These are phyloP conservation scores for Pipa parva DNA, from an alignment of 2,113 vertebrate species.

Conservation along the genomic window DNA sequence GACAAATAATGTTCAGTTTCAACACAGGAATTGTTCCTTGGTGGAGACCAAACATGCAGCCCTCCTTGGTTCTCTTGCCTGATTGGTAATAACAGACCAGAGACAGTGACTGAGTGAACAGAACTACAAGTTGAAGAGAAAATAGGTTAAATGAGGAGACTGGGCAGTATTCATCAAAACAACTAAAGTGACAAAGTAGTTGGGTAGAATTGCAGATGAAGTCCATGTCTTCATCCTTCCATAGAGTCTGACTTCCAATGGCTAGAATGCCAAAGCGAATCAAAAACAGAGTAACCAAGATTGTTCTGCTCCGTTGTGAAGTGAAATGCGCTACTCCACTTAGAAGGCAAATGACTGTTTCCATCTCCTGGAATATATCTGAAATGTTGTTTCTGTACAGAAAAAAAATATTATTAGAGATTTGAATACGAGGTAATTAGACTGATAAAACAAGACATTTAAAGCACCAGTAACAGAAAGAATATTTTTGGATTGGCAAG, in stretches of 20 bases:
- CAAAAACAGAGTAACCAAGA: background rate
- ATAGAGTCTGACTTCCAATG: slow-evolving; percentile 15
- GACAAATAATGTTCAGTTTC: background rate
- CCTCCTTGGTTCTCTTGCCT: background rate
- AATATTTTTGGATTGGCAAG: no score
- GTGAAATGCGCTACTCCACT: slow-evolving; percentile 5
- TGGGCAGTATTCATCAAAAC: slow-evolving; percentile 30
- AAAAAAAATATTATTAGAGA: background rate
- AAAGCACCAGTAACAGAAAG: no score
- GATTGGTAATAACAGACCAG: background rate
- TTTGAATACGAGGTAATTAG: no score
- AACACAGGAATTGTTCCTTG: background rate
- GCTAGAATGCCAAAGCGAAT: slow-evolving; percentile 6
- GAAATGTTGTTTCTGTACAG: slow-evolving; percentile 1
- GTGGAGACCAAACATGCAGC: background rate
- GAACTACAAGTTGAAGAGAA: slow-evolving; percentile 16
- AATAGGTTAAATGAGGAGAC: slow-evolving; percentile 43
- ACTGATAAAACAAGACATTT: no score
- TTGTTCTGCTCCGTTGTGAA: background rate
- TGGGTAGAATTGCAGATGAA: slow-evolving; percentile 18
- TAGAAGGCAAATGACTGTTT: background rate
- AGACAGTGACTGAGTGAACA: slow-evolving; percentile 13
- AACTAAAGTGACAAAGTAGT: slow-evolving; percentile 16
- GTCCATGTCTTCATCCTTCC: slow-evolving; percentile 31
- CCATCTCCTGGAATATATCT: slow-evolving; percentile 9